A percentile compares a stretch with the other conserved stretches of the same genome.
Conservation (phyloP, 1,140 invertebrate species). For the Panagrolaimus sp. region DNA sequence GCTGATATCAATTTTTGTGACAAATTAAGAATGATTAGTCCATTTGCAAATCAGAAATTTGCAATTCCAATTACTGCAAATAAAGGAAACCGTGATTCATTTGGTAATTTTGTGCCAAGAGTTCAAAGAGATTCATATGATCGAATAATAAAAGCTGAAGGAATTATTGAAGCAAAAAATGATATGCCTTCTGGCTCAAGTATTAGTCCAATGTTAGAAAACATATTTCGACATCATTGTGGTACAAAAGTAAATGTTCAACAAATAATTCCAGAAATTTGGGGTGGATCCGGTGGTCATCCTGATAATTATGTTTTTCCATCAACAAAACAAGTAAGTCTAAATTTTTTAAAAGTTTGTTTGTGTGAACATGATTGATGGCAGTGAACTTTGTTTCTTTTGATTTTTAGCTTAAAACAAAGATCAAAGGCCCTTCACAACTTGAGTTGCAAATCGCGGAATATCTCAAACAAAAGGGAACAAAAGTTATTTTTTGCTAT, state of each 20-base stretch:
- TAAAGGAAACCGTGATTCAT: not conserved
- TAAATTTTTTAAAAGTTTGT: too few species aligned
- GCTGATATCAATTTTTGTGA: not conserved
- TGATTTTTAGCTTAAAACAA: not conserved
- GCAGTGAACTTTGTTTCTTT: not conserved
- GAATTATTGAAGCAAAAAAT: not conserved
- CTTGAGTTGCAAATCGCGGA: not conserved
- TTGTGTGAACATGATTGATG: too few species aligned
- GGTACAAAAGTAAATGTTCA: not conserved
- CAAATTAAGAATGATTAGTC: not conserved
- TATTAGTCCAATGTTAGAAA: not conserved
- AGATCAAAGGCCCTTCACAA: not conserved
- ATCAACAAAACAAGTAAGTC: not conserved
- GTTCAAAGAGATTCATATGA: not conserved
- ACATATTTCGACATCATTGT: not conserved
- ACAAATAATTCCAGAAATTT: not conserved
- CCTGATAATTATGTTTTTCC: not conserved
- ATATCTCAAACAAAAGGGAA: slow-evolving; percentile 1
- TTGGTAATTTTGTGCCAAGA: slow-evolving; percentile 9
- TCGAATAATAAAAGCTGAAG: not conserved
- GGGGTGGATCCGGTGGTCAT: not conserved
- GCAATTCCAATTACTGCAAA: not conserved
- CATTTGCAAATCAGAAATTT: slow-evolving; percentile 1
- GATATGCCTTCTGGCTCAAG: not conserved
- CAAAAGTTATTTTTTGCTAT: not conserved